These are phyloP conservation scores for Hestina assimilis DNA, from an alignment of 1,140 invertebrate genomes.

Conservation along the genomic window DNA sequence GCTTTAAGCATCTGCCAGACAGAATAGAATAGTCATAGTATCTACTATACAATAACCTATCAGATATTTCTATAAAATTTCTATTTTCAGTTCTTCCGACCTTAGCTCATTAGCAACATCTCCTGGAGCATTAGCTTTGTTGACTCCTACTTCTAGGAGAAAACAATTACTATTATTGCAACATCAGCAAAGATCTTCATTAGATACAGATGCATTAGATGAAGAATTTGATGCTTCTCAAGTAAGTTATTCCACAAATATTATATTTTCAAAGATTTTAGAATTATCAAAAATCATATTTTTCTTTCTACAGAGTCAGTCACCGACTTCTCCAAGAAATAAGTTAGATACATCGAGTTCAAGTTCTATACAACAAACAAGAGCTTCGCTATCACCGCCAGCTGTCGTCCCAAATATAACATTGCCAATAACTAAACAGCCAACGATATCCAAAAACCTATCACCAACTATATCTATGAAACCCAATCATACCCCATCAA, in stretches of 20 bases:
- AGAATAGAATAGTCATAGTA: too few species aligned
- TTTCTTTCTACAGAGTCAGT: slow-evolving; percentile 62
- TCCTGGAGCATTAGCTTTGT: slow-evolving; percentile 78
- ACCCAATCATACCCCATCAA: slow-evolving; percentile 68
- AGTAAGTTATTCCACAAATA: slow-evolving; percentile 36
- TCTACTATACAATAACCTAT: too few species aligned
- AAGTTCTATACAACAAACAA: slow-evolving; percentile 47
- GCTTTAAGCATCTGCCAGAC: too few species aligned
- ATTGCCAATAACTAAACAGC: slow-evolving; percentile 74
- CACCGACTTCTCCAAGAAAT: slow-evolving; percentile 73
- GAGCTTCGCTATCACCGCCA: slow-evolving; percentile 62
- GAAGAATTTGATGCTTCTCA: slow-evolving; percentile 82
- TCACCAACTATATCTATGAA: slow-evolving; percentile 54
- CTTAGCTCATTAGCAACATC: slow-evolving; percentile 79
- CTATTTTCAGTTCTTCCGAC: slow-evolving; percentile 78
- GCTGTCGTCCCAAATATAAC: slow-evolving; percentile 64
- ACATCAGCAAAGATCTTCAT: slow-evolving; percentile 90
- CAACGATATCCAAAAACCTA: slow-evolving; percentile 61
- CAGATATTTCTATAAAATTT: slow-evolving; percentile 8
- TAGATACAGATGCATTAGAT: slow-evolving; percentile 89
- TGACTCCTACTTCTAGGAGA: slow-evolving; percentile 87
- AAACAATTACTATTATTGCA: slow-evolving; percentile 87
- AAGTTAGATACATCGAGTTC: slow-evolving; percentile 69
- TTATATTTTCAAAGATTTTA: too few species aligned
- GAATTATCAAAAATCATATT: too few species aligned